Evolutionary conservation across 1,140 invertebrate genomes (phyloP).

Genomic region (Trichonephila inaurata): DNA sequence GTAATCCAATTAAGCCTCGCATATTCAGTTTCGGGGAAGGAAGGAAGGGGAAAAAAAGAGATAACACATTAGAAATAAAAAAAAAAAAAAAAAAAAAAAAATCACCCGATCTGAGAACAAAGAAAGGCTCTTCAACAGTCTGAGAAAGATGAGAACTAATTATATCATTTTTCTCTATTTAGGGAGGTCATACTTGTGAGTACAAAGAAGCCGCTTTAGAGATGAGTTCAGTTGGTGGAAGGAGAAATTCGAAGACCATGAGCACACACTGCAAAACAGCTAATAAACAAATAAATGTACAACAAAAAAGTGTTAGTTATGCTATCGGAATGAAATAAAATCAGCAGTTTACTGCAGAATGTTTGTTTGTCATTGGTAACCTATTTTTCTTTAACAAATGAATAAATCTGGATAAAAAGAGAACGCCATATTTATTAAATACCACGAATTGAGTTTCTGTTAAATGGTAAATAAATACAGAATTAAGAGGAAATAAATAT

Average conservation of each 20-base stretch:
- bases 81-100: not conserved
- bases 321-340: not conserved
- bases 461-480: not conserved
- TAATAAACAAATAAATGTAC: not conserved
- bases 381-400: not conserved
- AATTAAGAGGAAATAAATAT: not conserved
- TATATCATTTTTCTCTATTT: conserved; percentile 52
- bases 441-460: not conserved
- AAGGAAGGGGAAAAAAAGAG: not conserved
- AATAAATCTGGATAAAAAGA: not conserved
- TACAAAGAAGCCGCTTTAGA: conserved; percentile 51
- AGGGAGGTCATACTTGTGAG: not conserved
- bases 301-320: not conserved
- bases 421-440: not conserved
- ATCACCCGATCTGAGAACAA: conserved; percentile 9
- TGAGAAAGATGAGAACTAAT: conserved; percentile 23
- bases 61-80: conserved; percentile 12
- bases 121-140: not conserved
- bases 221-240: not conserved
- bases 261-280: not conserved
- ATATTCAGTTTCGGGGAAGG: not conserved
- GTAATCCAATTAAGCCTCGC: conserved; percentile 6
- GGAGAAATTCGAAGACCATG: not conserved
- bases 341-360: not conserved
- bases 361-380: not conserved